Evolutionary conservation across 2,888 invertebrate genomes (phyloP).

Genomic region (Chalcosyrphus nemorum): DNA sequence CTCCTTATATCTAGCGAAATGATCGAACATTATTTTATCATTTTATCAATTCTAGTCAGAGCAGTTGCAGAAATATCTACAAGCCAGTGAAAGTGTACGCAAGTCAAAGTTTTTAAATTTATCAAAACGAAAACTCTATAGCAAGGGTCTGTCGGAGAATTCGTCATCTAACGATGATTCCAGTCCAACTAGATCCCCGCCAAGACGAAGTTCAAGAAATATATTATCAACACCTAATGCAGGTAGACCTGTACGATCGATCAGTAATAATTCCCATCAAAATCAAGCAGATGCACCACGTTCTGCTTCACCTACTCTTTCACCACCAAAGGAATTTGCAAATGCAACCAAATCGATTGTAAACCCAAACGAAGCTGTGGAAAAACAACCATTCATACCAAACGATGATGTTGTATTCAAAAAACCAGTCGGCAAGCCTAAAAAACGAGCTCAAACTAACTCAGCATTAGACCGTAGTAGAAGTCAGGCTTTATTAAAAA

Average conservation of each 20-base stretch:
- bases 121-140: constrained; percentile 54
- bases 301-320: neutral
- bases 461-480: too few species aligned
- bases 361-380: neutral
- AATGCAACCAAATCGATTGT: too few species aligned
- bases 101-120: constrained; percentile 15
- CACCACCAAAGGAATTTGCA: neutral
- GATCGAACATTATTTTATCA: too few species aligned
- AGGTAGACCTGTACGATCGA: neutral
- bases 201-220: neutral
- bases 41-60: constrained; percentile 23
- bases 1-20: too few species aligned
- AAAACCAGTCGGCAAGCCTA: neutral
- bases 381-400: neutral
- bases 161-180: constrained; percentile 26
- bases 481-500: neutral
- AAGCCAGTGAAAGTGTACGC: constrained; percentile 2
- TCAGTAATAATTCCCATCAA: neutral
- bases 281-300: neutral
- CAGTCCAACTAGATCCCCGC: neutral
- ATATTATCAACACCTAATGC: too few species aligned
- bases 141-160: constrained; percentile 25
- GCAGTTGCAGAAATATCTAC: constrained; percentile 33
- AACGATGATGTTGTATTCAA: constrained; percentile 1
- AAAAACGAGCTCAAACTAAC: neutral